Conservation (phyloP, 2,113 vertebrate genomes). For the Nothoprocta pentlandii region DNA sequence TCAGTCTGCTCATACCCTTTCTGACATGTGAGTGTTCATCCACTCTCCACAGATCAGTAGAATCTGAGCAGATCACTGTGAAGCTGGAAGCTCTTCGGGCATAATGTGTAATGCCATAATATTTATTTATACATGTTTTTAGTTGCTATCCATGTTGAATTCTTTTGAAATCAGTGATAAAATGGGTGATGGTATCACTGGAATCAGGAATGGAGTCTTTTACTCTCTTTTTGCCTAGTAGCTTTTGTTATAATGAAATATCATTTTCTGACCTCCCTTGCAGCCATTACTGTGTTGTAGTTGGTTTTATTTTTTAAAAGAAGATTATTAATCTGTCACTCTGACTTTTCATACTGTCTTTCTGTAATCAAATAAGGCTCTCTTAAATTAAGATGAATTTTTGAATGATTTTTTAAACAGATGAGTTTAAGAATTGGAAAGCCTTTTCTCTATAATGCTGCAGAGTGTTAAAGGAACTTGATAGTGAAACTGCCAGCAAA, state of each 20-base stretch:
- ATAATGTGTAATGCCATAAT: neutral
- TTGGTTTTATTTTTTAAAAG: neutral
- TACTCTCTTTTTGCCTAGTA: rapidly evolving
- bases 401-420: neutral
- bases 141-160: neutral
- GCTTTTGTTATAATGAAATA: neutral
- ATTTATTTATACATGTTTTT: neutral
- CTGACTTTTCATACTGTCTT: neutral
- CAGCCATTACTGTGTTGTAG: neutral
- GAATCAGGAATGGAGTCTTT: neutral
- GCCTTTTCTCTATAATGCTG: neutral
- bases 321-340: neutral
- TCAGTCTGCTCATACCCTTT: neutral
- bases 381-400: neutral
- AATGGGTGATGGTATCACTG: neutral
- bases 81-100: neutral
- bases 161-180: neutral
- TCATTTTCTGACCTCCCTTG: neutral
- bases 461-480: neutral
- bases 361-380: neutral
- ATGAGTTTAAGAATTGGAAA: neutral
- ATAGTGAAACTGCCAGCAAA: neutral
- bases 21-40: neutral
- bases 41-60: neutral
- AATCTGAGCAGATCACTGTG: neutral